Evolutionary conservation across 2,113 vertebrate species (phyloP), one percentile per base, ranked within the genome.

Genomic region (Malaclemys terrapin): DNA sequence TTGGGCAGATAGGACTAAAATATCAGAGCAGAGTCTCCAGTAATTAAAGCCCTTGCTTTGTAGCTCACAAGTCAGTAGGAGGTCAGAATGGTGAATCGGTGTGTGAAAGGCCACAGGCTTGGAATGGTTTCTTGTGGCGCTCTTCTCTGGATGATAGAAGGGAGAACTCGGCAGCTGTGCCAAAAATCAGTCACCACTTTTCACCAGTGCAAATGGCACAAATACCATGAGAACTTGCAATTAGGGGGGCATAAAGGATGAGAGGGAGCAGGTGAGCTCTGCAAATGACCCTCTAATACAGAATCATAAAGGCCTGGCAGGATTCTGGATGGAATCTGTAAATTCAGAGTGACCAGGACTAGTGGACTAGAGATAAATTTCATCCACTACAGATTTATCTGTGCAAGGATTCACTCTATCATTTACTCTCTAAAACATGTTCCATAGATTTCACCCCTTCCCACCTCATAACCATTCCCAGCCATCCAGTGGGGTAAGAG

Each of bases 391-490:
- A 82, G 10, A 72, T 83, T 97, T 90, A 94, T 50, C 53, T 87
- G 72, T 90, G 86, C 87, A 90, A 96, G 96, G 96, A 97, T 95
- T 82, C 42, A 47, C 35, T 94, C 93, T 93, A 90, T 65, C 85
- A 82, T 88, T 95, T 94, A 80, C 96, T 95, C 59, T 93, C 88
- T 87, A 91, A 95, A 94, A 38, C 45, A 91, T 93, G 79, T 65
- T 75, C 69, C 76, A 89, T 85, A 91, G 94, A 83, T 82, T 85
- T 79, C 0, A 0, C 12, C 85, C 27, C 35, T 81, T 14, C 0
- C 0, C 50, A 19, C 38, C 59, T 56, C 87, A 59, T 89, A 87
- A 12, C 0, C 0, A 0, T 94, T 93, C 79, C 86, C 54, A 47
- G 19, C 90, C 85, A 87, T 52, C 84, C 94, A 75, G 20, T 87